A percentile compares a stretch with the other conserved stretches of the same genome.
Evolutionary conservation across 2,113 vertebrate species (phyloP).

Genomic region (Pteruthius melanotis): DNA sequence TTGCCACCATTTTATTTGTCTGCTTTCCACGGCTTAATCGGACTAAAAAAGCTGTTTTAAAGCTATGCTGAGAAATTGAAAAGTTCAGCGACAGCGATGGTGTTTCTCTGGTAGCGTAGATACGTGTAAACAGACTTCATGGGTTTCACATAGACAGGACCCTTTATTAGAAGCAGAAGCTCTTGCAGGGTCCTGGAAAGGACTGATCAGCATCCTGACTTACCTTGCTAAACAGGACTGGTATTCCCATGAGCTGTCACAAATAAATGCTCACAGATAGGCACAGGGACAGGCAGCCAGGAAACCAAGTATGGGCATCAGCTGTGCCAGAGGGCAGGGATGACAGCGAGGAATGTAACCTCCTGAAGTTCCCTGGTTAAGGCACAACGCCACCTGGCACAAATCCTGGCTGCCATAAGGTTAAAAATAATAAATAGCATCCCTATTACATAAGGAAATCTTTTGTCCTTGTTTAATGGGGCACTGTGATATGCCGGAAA

Average conservation of each 20-base stretch:
- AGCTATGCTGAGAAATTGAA: background rate
- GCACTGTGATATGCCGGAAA: rapidly evolving
- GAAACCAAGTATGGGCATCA: constrained; percentile 25
- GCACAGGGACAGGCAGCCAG: background rate
- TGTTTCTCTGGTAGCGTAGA: background rate
- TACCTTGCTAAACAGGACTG: background rate
- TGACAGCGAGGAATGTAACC: background rate
- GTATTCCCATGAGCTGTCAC: background rate
- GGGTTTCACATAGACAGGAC: background rate
- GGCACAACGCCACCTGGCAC: constrained; percentile 30
- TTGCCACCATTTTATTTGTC: background rate
- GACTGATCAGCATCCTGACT: background rate
- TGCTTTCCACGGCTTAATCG: background rate
- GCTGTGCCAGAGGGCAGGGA: background rate
- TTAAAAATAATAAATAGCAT: constrained; percentile 47
- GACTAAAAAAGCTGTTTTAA: background rate
- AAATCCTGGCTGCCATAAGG: background rate
- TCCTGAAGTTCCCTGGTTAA: background rate
- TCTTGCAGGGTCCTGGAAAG: background rate
- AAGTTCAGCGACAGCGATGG: rapidly evolving
- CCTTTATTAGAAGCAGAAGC: background rate
- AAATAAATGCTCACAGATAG: background rate
- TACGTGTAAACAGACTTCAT: background rate
- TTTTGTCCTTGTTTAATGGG: background rate
- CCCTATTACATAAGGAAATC: background rate